Base-by-base conservation (phyloP, 1,140 invertebrate species). In the Caenorhabditis latens region DNA sequence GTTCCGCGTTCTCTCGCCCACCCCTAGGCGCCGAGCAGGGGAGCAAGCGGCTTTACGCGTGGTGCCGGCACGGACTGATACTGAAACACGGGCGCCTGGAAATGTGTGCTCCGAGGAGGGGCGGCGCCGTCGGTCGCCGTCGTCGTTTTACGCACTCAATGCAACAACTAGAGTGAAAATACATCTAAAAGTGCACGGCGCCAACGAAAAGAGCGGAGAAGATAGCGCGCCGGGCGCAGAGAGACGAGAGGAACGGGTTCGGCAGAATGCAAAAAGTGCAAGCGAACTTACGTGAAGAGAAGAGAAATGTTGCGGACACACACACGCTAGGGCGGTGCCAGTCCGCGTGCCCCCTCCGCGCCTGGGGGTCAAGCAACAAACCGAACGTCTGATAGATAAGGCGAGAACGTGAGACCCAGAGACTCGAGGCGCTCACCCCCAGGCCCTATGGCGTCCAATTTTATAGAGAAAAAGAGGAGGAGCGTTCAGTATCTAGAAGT, bases 241-340 rank as follows among this genome's bases (percentile, higher is more conserved):
- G 71, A 79, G n/a, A 53, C 71, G 71, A 79, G 71, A 79, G n/a
- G 71, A 79, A 79, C 71, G 71, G 71, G 71, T 79, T 79, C 46
- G 71, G 46, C 46, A 50, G 21, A 50, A 79, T 24, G n/a, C 43
- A 21, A 79, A 71, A 79, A 79, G 71, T 79, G 46, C 71, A 79
- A 5, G 43, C 21, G 71, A 79, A 79, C 71, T 79, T 79, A 8
- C 53, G 19, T 79, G 71, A n/a, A 4, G 46, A 24, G 46, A 46
- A n/a, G 16, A 46, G 65, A 79, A 50, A 50, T 50, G 71, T 79
- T 79, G 71, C 71, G 71, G 71, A 79, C 71, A 46, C 43, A 50
- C 71, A 46, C 21, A 42, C 46, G 61, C 24, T 21, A 19, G 71
- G 43, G 71, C 46, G 71, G 71, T 79, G 71, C 71, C 71, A 79